Conservation (phyloP, 2,797 vertebrate genomes). For the Spinus olivaceus region DNA sequence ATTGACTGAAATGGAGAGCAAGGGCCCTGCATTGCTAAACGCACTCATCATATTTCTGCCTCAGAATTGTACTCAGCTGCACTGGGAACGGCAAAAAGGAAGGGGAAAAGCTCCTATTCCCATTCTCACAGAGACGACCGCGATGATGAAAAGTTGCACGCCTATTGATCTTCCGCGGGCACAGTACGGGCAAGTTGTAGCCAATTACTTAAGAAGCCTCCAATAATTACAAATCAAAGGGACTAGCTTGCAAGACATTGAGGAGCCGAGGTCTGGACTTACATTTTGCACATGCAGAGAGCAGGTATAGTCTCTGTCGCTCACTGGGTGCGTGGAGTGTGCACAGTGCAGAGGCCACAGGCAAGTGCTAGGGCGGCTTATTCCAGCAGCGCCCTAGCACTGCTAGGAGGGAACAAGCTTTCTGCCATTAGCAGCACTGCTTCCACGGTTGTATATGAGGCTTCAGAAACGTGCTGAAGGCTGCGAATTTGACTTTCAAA, state of each 20-base stretch:
- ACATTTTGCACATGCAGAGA: constrained; percentile 16
- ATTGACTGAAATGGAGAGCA: neutral
- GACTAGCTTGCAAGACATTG: neutral
- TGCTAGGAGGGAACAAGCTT: neutral
- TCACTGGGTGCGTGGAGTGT: neutral
- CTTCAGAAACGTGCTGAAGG: neutral
- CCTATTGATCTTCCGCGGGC: constrained; percentile 3
- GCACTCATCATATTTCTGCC: neutral
- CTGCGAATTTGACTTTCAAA: constrained; percentile 32
- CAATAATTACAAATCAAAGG: neutral
- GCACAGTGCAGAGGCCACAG: constrained; percentile 43
- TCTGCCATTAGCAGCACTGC: constrained; percentile 25
- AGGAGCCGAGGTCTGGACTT: constrained; percentile 52
- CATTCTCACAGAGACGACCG: neutral
- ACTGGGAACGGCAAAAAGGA: neutral
- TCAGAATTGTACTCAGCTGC: neutral
- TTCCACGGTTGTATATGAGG: neutral
- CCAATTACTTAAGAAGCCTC: constrained; percentile 37
- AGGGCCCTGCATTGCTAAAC: neutral
- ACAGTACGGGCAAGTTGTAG: constrained; percentile 18
- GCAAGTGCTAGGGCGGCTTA: constrained; percentile 1
- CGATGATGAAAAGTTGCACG: neutral
- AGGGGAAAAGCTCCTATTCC: neutral
- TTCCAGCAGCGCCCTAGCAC: neutral
- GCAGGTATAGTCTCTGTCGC: constrained; percentile 40